Conservation (phyloP, 1,140 invertebrate species). For the Micrasema minimum region DNA sequence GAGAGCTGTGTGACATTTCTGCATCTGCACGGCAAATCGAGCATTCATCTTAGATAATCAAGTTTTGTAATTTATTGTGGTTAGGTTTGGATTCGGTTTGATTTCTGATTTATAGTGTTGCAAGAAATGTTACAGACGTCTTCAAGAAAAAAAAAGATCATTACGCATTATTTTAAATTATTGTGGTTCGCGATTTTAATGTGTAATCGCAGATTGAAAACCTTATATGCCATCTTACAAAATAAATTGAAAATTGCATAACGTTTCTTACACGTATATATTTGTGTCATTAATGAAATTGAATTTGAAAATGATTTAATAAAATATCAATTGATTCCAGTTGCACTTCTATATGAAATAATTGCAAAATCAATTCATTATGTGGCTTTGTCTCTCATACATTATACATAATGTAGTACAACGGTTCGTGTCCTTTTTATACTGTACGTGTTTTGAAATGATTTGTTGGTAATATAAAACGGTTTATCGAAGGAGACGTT, state of each 20-base stretch:
- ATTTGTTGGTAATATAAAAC: no score
- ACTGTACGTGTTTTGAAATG: no score
- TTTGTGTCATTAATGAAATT: no score
- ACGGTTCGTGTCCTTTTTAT: no score
- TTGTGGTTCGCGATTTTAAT: constrained; percentile 7
- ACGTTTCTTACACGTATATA: neutral
- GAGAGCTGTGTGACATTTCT: constrained; percentile 33
- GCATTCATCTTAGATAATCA: neutral
- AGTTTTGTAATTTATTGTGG: constrained; percentile 17
- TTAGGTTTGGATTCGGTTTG: neutral
- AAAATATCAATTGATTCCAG: no score
- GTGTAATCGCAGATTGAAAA: constrained; percentile 1
- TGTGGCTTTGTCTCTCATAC: no score
- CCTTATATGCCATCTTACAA: constrained; percentile 9
- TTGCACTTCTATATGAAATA: no score
- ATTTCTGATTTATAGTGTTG: neutral
- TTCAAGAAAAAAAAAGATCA: neutral
- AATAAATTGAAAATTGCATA: constrained; percentile 1
- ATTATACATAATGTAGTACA: no score
- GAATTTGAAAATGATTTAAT: no score
- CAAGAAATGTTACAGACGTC: neutral
- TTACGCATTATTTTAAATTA: constrained; percentile 2
- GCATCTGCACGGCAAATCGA: neutral
- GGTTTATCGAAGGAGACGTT: no score
- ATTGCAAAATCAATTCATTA: no score